A percentile compares a stretch with the other conserved stretches of the same genome.
Conservation (phyloP, 1,140 invertebrate species). For the Euglossa dilemma region DNA sequence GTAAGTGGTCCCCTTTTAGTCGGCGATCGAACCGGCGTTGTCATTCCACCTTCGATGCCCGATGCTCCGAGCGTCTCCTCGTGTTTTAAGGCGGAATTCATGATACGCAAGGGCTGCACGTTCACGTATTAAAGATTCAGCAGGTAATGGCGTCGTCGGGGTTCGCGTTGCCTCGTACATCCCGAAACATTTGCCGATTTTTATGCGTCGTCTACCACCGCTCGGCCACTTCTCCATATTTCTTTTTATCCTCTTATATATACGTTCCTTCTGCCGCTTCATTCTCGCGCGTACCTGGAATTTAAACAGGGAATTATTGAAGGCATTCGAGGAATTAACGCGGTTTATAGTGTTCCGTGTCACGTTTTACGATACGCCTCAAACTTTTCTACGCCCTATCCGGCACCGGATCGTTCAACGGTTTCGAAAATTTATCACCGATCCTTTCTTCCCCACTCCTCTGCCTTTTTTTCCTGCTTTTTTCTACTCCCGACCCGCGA, state of each 20-base stretch:
- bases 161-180: neutral
- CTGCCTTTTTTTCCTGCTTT: neutral
- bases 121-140: constrained; percentile 47
- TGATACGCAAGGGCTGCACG: constrained; percentile 13
- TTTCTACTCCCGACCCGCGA: neutral
- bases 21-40: neutral
- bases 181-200: constrained; percentile 12
- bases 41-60: neutral
- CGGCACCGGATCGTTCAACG: neutral
- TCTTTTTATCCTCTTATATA: neutral
- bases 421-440: neutral
- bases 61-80: neutral
- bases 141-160: constrained; percentile 8
- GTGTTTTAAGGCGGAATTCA: neutral
- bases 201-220: neutral
- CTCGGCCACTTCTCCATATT: neutral
- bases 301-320: neutral
- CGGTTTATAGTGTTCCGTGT: neutral
- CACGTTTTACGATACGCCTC: neutral
- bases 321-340: neutral
- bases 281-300: constrained; percentile 1
- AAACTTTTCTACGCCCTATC: neutral
- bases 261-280: neutral
- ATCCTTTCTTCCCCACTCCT: no score
- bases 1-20: neutral